These are phyloP conservation scores for Myiozetetes cayanensis DNA, from an alignment of 2,113 vertebrate species.

Conservation along the genomic window DNA sequence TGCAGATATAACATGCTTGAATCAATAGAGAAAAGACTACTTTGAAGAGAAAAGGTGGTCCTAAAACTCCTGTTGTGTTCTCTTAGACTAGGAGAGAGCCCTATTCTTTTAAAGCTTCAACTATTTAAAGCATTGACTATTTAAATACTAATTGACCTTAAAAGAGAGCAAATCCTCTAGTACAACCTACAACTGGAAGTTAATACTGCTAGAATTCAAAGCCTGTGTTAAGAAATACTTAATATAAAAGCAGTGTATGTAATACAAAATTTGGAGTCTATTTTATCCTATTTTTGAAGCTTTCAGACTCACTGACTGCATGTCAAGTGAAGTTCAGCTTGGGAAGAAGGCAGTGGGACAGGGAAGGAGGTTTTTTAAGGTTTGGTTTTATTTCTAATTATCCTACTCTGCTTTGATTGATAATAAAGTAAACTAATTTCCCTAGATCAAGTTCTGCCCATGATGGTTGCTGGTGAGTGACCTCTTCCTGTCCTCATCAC, in stretches of 20 bases:
- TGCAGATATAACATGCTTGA: neutral
- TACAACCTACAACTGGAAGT: neutral
- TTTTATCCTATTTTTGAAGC: neutral
- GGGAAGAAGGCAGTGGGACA: rapidly evolving
- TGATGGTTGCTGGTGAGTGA: neutral
- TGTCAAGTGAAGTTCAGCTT: neutral
- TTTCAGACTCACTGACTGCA: neutral
- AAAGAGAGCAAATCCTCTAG: neutral
- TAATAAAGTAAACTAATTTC: neutral
- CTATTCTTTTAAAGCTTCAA: neutral
- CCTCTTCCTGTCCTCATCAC: neutral
- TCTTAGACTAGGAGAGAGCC: neutral
- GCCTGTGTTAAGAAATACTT: neutral
- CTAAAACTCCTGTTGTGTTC: neutral
- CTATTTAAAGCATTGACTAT: neutral
- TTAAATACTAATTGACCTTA: neutral
- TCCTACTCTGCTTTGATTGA: neutral
- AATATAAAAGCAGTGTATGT: neutral
- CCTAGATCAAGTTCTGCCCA: neutral
- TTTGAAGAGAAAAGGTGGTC: neutral
- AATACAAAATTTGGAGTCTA: neutral
- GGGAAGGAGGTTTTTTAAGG: neutral
- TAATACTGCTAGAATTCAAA: neutral
- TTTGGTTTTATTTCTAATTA: neutral
- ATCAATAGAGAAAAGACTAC: neutral